Evolutionary conservation across 1,140 invertebrate species (phyloP), one percentile per base, ranked within the genome.

Genomic region (Neodiprion fabricii): DNA sequence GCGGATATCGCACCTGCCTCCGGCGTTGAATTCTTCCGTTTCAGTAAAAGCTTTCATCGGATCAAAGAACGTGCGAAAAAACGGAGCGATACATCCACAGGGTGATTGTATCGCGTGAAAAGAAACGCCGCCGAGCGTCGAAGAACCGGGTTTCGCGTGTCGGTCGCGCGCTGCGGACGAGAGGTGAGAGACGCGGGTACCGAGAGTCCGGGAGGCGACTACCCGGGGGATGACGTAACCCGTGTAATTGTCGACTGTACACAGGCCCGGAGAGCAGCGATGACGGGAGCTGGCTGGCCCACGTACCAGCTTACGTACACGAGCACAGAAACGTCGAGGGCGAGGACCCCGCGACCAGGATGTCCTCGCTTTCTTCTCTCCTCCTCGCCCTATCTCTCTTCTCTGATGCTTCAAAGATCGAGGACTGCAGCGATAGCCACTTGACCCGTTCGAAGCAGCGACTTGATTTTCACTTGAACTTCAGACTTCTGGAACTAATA

Each of bases 221-320:
- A 61, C 53, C 53, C 53, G 53, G 53, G 53, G 53, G 53, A 61
- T 61, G 53, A 61, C 53, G 53, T 61, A 61, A 61, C 53, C 11
- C 53, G 53, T 61, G 53, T 61, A 61, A 61, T 61, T 61, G 53
- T 61, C 53, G 53, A 61, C 53, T 61, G 53, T 61, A 61, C 53
- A 61, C 53, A 17, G 53, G 53, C 53, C 53, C 53, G 53, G 53
- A 61, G 53, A 61, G 53, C 53, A 61, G 53, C 53, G 53, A 17
- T 61, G 53, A 61, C 53, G 4, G 53, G 53, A 61, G 53, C 53
- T 61, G 53, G 53, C 53, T 61, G 53, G 53, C 53, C 53, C 53
- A 61, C 53, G 53, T 61, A 61, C 53, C 53, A 1, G 53, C 53
- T 12, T 61, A 61, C 53, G 9, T 61, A 61, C 11, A 17, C 53